Base-by-base conservation (phyloP, 2,797 vertebrate genomes). In the Falco peregrinus region DNA sequence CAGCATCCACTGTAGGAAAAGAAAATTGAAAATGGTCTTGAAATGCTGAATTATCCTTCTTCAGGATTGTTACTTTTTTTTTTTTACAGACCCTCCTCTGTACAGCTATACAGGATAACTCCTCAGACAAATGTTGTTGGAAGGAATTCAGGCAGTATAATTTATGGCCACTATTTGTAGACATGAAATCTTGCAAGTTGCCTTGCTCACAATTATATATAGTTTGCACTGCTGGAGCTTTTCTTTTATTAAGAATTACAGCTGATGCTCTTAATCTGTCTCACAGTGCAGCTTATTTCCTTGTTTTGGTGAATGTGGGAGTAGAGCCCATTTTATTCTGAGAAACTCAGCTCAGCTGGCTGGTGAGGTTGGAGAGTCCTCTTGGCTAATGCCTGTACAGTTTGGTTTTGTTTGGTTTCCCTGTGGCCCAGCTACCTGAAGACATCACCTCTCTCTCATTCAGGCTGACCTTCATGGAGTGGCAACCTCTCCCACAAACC, bases 21-120 rank as follows among this genome's bases (percentile, higher is more conserved):
- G 26, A 19, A 95, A 95, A 95, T 88, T 71, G 48, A 91, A 96
- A 95, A 86, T 57, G 3, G 50, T 84, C 68, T 90, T 63, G n/a
- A 95, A 86, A 60, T 79, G 73, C 68, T 92, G 87, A 75, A 87
- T 67, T 90, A 28, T 80, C 45, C 50, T 64, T 84, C 25, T 78
- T 93, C 65, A 67, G 84, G 48, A 43, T 6, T 76, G 79, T 88
- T 59, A 21, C 19, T 48, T 59, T 25, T 43, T 85, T 77, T 25
- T 43, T 85, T 77, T 63, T 18, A 35, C 53, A 93, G 17, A 83
- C 37, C 10, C 19, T 39, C 43, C 26, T 63, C 59, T 84, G 20
- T 59, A 63, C 37, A 92, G 74, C 67, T 89, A 29, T 33, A 37
- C 17, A 51, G 59, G 53, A 54, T 84, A 80, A 75, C 48, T 95